A percentile compares a stretch with the other conserved stretches of the same genome.
phyloP scores from a whole-genome alignment of 2,113 vertebrate species.

The Paraplagusia blochii region DNA sequence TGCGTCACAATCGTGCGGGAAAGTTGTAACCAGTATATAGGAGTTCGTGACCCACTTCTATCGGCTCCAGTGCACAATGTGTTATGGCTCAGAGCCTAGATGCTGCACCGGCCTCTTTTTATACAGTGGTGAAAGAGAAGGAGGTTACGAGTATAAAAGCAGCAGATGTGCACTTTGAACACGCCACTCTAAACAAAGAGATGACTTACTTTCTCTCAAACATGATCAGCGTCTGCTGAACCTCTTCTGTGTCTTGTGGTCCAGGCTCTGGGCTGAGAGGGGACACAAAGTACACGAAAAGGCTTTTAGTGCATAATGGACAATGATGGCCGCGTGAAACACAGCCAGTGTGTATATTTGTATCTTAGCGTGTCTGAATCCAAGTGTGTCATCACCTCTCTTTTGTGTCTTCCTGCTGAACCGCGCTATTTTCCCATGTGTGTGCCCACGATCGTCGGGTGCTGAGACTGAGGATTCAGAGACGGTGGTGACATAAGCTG shows the following conservation, averaged over 20 bases:
- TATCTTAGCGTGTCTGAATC: constrained; percentile 25
- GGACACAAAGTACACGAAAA: constrained; percentile 57
- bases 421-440: constrained; percentile 43
- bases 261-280: constrained; percentile 48
- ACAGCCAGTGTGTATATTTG: not conserved
- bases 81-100: constrained; percentile 55
- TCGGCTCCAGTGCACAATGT: constrained; percentile 57
- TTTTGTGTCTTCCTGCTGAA: constrained; percentile 15
- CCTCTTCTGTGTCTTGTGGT: constrained; percentile 22
- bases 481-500: constrained; percentile 21
- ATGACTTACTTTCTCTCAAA: constrained; percentile 74
- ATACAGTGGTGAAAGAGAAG: constrained; percentile 33
- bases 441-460: constrained; percentile 38
- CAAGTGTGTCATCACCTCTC: constrained; percentile 64
- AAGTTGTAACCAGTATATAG: constrained; percentile 38
- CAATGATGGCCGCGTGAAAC: constrained; percentile 28
- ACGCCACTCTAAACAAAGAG: constrained; percentile 41
- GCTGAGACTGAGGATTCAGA: constrained; percentile 26
- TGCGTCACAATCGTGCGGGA: constrained; percentile 20
- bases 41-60: constrained; percentile 59
- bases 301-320: constrained; percentile 58
- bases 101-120: constrained; percentile 35
- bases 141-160: constrained; percentile 51
- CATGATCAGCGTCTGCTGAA: constrained; percentile 58
- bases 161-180: constrained; percentile 4